Base-by-base conservation (phyloP, 2,797 vertebrate genomes). In the Apogon hyalosoma region DNA sequence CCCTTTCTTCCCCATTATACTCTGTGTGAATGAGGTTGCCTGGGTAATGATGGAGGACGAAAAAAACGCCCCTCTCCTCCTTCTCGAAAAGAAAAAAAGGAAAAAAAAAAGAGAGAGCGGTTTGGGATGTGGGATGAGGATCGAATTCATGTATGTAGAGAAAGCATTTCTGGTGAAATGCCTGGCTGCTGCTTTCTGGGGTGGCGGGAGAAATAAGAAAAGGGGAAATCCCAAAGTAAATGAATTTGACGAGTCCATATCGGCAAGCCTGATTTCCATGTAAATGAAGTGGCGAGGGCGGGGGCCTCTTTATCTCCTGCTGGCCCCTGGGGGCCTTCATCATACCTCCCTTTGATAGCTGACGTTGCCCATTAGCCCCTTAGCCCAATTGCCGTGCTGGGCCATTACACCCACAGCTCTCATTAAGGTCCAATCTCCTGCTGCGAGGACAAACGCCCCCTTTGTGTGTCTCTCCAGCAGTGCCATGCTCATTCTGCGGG, bases 21-120 rank as follows among this genome's bases (percentile, higher is more conserved):
- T 89, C 90, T 1, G 60, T 90, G 88, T 95, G 94, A 95, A 95
- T 94, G 93, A 91, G 92, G 93, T 95, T 94, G 92, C 94, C 93
- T 60, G 87, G 93, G 93, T 85, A 93, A 95, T 93, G 90, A 92
- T 87, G 77, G 87, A 90, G 90, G 79, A 85, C 90, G 90, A 91
- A 92, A 94, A 91, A 90, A 89, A 85, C 83, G 88, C 85, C 84
- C 87, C 84, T 82, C 80, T 80, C 84, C 73, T 87, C 87, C 86
- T 79, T 86, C 83, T 85, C 83, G 69, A 55, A 49, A 87, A 89
- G 88, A 89, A 91, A 84, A 75, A 74, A 80, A 77, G 60, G 53
- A 52, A 67, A 60, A 62, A 64, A 48, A 84, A 24, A 4, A 24
- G 21, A 28, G 24, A 28, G 24, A 28, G 81, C 61, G 74, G 84